Evolutionary conservation across 2,113 vertebrate genomes (phyloP).

Genomic region (Vireo altiloquus): DNA sequence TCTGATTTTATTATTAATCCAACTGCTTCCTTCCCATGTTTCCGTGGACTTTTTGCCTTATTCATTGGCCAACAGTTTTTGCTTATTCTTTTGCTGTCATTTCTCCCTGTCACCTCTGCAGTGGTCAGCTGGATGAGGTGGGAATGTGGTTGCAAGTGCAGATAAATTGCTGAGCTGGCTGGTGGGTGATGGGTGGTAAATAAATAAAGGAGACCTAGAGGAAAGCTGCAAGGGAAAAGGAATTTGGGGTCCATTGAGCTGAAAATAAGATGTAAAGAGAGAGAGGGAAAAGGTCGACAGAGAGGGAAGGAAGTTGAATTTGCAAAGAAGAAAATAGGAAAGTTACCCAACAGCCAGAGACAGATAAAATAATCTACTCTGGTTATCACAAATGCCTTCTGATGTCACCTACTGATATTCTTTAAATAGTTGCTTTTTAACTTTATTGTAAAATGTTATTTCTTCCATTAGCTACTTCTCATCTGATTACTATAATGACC

Average conservation of each 20-base stretch:
- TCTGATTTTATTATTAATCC: not conserved
- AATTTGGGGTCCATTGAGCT: not conserved
- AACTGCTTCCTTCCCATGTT: not conserved
- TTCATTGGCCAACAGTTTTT: not conserved
- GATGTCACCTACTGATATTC: not conserved
- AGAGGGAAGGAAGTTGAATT: not conserved
- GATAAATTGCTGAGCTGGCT: not conserved
- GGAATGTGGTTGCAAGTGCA: not conserved
- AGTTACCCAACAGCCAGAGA: not conserved
- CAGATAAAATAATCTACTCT: not conserved
- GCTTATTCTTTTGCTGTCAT: not conserved
- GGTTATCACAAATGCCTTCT: not conserved
- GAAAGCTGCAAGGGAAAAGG: not conserved
- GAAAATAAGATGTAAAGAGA: not conserved
- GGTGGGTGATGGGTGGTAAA: not conserved
- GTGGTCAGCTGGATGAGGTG: not conserved
- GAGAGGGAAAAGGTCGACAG: not conserved
- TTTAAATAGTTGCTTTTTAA: not conserved
- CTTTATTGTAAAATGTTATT: constrained; percentile 3
- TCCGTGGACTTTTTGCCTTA: not conserved
- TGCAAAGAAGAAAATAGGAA: not conserved
- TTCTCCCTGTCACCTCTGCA: not conserved
- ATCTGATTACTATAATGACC: constrained; percentile 15
- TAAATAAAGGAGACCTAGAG: not conserved
- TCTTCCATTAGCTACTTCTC: not conserved